Percentiles rank a stretch among this genome's conserved stretches.
Conservation (phyloP, 2,113 vertebrate genomes). For the Elephas maximus region DNA sequence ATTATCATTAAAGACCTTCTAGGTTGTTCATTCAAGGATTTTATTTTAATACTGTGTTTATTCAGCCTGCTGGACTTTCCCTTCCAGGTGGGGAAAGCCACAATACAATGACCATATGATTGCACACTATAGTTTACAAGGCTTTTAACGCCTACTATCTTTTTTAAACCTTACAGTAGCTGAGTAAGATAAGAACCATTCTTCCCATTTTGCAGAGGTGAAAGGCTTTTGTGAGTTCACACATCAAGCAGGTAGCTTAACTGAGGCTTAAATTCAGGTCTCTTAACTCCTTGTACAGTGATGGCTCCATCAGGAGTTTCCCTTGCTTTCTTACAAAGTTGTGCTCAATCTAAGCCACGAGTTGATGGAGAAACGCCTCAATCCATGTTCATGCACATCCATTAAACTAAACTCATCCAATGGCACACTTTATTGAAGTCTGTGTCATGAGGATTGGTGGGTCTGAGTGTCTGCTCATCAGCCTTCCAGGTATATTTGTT, state of each 20-base stretch:
- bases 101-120: constrained; percentile 19
- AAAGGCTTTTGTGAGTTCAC: background rate
- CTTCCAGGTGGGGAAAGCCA: background rate
- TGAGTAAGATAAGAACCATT: background rate
- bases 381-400: background rate
- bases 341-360: background rate
- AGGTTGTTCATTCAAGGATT: constrained; percentile 64
- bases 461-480: background rate
- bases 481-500: background rate
- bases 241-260: background rate
- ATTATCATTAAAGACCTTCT: constrained; percentile 68
- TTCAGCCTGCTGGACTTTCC: background rate
- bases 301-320: background rate
- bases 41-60: constrained; percentile 66
- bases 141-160: background rate
- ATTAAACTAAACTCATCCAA: background rate
- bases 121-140: background rate
- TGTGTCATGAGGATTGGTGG: too few species aligned
- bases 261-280: background rate
- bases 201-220: background rate
- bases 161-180: background rate
- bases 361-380: background rate
- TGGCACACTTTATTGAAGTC: background rate
- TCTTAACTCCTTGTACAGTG: background rate
- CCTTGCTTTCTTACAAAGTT: background rate